These are phyloP conservation scores for Drosophila ercepeae DNA, from an alignment of 1,140 invertebrate species.

Conservation along the genomic window DNA sequence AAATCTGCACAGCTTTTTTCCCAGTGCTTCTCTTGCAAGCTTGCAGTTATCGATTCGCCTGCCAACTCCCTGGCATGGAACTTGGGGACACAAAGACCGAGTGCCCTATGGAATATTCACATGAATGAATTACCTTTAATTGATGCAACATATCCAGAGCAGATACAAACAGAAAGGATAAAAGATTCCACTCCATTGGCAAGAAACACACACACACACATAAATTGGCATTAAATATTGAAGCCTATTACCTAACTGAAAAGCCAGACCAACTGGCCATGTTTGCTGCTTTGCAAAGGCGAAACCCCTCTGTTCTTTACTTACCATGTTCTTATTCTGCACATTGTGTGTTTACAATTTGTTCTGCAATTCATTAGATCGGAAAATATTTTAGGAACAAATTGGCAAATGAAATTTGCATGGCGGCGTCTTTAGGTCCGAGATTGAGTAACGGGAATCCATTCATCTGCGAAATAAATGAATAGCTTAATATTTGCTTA, in stretches of 20 bases:
- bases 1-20: too few species aligned
- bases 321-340: neutral
- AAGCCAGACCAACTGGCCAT: constrained; percentile 51
- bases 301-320: neutral
- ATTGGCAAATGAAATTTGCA: constrained; percentile 65
- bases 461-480: neutral
- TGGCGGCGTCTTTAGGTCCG: neutral
- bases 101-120: constrained; percentile 72
- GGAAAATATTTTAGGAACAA: constrained; percentile 72
- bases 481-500: neutral
- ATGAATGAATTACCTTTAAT: constrained; percentile 80
- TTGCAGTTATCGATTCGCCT: constrained; percentile 23
- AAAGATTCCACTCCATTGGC: constrained; percentile 1
- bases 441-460: neutral
- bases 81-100: neutral
- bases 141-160: constrained; percentile 66
- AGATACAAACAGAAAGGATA: constrained; percentile 19
- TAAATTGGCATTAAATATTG: constrained; percentile 81
- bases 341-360: constrained; percentile 35
- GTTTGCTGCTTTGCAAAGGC: constrained; percentile 24
- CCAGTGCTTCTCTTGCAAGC: constrained; percentile 1
- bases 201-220: constrained; percentile 9
- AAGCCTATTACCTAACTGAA: constrained; percentile 61
- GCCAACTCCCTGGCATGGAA: constrained; percentile 5
- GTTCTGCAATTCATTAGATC: constrained; percentile 67